phyloP scores from a whole-genome alignment of 2,888 invertebrate genomes.

The Halocaridina rubra region DNA sequence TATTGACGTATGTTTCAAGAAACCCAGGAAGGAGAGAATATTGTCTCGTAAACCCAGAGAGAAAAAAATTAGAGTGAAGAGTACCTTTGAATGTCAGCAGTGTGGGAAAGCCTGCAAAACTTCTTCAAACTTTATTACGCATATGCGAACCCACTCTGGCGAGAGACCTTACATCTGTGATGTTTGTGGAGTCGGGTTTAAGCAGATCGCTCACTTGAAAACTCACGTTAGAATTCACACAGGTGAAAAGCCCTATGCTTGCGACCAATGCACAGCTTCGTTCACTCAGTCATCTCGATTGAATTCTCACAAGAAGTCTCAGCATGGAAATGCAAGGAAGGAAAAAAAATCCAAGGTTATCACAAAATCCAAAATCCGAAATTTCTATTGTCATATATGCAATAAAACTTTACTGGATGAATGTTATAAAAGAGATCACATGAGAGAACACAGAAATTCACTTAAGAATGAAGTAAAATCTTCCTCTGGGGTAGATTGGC shows the following conservation, averaged over 20 bases:
- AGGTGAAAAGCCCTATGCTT: slow-evolving; percentile 36
- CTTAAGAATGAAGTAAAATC: background rate
- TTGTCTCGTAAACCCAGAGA: background rate
- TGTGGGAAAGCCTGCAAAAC: slow-evolving; percentile 39
- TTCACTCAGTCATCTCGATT: slow-evolving; percentile 45
- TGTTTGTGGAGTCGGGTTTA: slow-evolving; percentile 23
- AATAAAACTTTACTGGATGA: slow-evolving; percentile 46
- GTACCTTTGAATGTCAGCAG: slow-evolving; percentile 19
- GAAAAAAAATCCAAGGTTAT: background rate
- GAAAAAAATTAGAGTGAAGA: background rate
- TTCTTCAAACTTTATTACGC: slow-evolving; percentile 40
- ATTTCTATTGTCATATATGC: slow-evolving; percentile 38
- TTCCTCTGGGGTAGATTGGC: background rate
- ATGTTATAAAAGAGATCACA: slow-evolving; percentile 39
- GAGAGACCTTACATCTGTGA: slow-evolving; percentile 42
- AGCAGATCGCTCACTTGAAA: slow-evolving; percentile 35
- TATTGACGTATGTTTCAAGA: background rate
- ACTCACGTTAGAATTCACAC: slow-evolving; percentile 37
- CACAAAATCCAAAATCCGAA: slow-evolving; percentile 3
- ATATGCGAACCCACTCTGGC: slow-evolving; percentile 39
- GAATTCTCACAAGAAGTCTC: slow-evolving; percentile 22
- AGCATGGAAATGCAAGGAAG: background rate
- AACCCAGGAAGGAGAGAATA: background rate
- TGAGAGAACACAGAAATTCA: background rate
- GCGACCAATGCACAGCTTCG: slow-evolving; percentile 10